phyloP scores from a whole-genome alignment of 2,888 invertebrate genomes.

The Aspidapion aeneum region DNA sequence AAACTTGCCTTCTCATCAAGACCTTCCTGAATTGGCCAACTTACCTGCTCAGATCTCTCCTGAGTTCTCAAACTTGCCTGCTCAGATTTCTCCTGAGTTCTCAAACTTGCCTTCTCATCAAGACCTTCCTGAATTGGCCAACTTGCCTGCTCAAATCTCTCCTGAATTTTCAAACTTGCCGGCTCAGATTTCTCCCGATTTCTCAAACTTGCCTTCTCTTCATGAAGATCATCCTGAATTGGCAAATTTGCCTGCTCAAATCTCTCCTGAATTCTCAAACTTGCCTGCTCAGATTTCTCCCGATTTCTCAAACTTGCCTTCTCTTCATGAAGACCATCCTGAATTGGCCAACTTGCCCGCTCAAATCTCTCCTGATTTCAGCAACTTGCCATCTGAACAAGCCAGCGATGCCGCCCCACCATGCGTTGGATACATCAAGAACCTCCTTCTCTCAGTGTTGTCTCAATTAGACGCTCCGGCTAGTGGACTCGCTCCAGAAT shows the following conservation, averaged over 20 bases:
- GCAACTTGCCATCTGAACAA: slow-evolving; percentile 4
- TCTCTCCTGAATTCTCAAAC: slow-evolving; percentile 2
- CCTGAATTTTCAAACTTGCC: neutral
- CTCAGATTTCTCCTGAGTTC: slow-evolving; percentile 1
- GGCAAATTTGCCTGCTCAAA: slow-evolving; percentile 12
- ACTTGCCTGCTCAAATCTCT: neutral
- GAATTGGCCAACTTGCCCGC: slow-evolving; percentile 18
- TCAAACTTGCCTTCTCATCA: slow-evolving; percentile 4
- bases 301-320: neutral
- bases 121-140: neutral
- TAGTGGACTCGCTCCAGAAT: neutral
- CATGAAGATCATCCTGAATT: neutral
- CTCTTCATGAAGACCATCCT: neutral
- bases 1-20: slow-evolving; percentile 8
- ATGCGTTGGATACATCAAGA: slow-evolving; percentile 18
- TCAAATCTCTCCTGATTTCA: slow-evolving; percentile 8
- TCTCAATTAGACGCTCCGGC: neutral
- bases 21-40: slow-evolving; percentile 5
- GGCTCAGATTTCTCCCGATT: slow-evolving; percentile 3
- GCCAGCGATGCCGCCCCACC: slow-evolving; percentile 6
- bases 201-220: slow-evolving; percentile 7
- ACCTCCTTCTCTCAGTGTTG: slow-evolving; percentile 8
- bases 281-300: neutral
- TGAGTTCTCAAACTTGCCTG: slow-evolving; percentile 13
- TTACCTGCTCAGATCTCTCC: slow-evolving; percentile 4